Evolutionary conservation across 2,797 vertebrate genomes (phyloP), one percentile per base, ranked within the genome.

Genomic region (Garrulus glandarius): DNA sequence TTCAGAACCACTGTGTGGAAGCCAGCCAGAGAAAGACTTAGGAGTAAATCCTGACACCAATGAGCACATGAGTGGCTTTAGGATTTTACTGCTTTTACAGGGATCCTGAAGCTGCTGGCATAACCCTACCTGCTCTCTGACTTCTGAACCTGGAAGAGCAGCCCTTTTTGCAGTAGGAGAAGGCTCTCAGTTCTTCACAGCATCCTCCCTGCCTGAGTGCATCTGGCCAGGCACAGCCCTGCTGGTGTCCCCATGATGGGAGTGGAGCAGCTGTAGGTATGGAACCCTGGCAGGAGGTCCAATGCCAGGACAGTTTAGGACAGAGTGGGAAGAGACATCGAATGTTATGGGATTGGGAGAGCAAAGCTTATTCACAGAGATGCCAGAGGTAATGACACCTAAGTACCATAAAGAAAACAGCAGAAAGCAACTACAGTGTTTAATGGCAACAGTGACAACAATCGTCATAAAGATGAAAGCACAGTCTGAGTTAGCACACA

Each of bases 161-260:
- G 46, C 44, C 53, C 52, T 50, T 0, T 0, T 10, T 1, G 3
- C 19, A 43, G 27, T 0, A 7, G 50, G 15, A 84, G 24, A 32
- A 43, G 84, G 46, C 10, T 60, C 61, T n/a, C 0, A 0, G 55
- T 34, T 69, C 52, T n/a, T 24, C 0, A 1, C 46, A 87, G 49
- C 41, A 29, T 32, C 32, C 41, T 75, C 36, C 19, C 12, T 39
- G 36, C 34, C 46, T 1, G 6, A 50, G 64, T 0, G 0, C 63
- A 20, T 5, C n/a, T 0, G 0, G 43, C 24, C 50, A 44, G 85
- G 55, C 43, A 46, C 1, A 1, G 46, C 17, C 14, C 37, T 1
- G 2, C 44, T 29, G 44, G 27, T 0, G 0, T 46, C 24, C 34
- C 52, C 52, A 11, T 30, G 32, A 46, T 47, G 39, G 0, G 2